phyloP scores from a whole-genome alignment of 2,888 invertebrate genomes.

The Leucophora obtusa region DNA sequence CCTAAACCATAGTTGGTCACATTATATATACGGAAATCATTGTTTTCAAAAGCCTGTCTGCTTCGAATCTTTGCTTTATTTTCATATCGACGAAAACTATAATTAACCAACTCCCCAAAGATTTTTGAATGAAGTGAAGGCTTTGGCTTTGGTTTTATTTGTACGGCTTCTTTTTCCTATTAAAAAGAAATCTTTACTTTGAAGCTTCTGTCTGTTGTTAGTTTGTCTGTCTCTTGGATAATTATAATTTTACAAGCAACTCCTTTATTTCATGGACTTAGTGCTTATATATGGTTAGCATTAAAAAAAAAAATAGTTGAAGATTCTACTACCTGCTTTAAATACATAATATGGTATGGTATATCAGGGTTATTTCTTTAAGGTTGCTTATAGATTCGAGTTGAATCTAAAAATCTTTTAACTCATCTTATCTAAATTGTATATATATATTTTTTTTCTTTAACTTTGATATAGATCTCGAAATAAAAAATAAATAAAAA shows the following conservation, averaged over 20 bases:
- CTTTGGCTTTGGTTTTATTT: constrained; percentile 27
- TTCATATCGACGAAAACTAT: constrained; percentile 54
- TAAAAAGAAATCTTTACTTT: constrained; percentile 55
- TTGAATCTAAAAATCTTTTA: constrained; percentile 5
- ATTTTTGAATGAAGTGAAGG: constrained; percentile 33
- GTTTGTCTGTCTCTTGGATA: constrained; percentile 5
- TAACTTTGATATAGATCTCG: constrained; percentile 15
- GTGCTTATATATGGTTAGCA: neutral
- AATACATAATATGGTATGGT: neutral
- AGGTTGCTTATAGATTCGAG: neutral
- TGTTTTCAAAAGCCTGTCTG: neutral
- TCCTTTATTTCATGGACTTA: neutral
- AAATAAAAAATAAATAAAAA: neutral
- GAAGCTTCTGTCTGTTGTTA: constrained; percentile 38
- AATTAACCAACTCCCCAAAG: constrained; percentile 55
- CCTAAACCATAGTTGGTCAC: neutral
- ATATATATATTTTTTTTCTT: neutral
- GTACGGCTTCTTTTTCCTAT: constrained; percentile 49
- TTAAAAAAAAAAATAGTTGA: neutral
- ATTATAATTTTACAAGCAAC: neutral
- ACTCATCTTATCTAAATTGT: neutral
- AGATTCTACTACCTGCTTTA: constrained; percentile 1
- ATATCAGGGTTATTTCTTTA: neutral
- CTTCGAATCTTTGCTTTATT: constrained; percentile 33
- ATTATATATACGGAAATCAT: constrained; percentile 10